These are phyloP conservation scores for Uromys caudimaculatus DNA, from an alignment of 2,797 vertebrate genomes.

Conservation along the genomic window DNA sequence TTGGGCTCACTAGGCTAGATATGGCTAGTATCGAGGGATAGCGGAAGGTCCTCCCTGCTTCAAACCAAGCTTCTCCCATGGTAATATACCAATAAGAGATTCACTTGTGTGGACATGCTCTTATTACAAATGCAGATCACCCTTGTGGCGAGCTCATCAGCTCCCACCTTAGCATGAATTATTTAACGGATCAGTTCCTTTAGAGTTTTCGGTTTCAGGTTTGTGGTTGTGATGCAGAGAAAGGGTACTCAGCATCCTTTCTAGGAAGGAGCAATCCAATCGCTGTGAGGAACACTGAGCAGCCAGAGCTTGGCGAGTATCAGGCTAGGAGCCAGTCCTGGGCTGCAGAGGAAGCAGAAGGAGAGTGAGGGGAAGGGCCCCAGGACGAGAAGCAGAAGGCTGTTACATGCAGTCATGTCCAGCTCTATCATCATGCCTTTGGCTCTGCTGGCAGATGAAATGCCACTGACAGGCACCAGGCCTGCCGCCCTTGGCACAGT, in stretches of 20 bases:
- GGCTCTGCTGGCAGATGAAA: slow-evolving; percentile 53
- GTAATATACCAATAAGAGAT: slow-evolving; percentile 53
- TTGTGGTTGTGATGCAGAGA: background rate
- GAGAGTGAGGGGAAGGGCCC: background rate
- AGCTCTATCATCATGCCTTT: background rate
- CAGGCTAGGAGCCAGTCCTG: background rate
- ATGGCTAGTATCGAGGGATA: background rate
- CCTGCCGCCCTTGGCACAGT: background rate
- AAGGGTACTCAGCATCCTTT: slow-evolving; percentile 5
- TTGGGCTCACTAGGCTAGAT: background rate
- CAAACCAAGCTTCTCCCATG: background rate
- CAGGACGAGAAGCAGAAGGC: slow-evolving; percentile 16
- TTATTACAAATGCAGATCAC: slow-evolving; percentile 65
- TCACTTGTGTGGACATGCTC: slow-evolving; percentile 47
- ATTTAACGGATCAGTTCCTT: slow-evolving; percentile 53
- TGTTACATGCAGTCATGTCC: background rate
- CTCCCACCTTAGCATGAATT: slow-evolving; percentile 59
- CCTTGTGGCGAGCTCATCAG: slow-evolving; percentile 10
- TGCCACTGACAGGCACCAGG: background rate
- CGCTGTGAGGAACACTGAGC: background rate
- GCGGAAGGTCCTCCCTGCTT: background rate
- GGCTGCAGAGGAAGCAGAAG: background rate
- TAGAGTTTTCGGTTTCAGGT: slow-evolving; percentile 28
- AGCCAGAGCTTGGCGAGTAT: background rate
- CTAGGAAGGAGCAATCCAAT: background rate